Base-by-base conservation (phyloP, 2,888 invertebrate genomes). In the Cephus pulcher region DNA sequence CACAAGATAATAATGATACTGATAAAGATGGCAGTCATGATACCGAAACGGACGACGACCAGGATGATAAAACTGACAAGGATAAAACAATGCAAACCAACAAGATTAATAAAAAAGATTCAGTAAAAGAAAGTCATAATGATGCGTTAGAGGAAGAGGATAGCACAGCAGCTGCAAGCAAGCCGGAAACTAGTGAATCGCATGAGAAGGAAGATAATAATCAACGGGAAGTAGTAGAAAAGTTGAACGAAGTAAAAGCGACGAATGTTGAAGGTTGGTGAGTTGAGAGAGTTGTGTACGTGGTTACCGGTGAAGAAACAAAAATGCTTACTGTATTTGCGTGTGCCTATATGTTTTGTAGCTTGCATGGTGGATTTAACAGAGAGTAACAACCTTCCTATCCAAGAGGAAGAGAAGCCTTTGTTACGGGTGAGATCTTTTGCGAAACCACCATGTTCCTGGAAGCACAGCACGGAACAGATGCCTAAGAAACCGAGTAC, bases 381-480 rank as follows among this genome's bases (percentile, higher is more conserved):
- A 40, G 40, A 40, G 40, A 40, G 40, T 40, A 40, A 23, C 40
- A 2, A 40, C 40, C 40, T 40, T 40, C 2, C 40, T 40, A 34
- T 74, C 34, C 37, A 74, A 33, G 69, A 78, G 69, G 76, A 76
- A 56, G 74, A 73, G 35, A 76, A 40, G 40, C 87, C 88, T 75
- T 23, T 85, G 6, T 74, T 89, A 74, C 86, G 89, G 78, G 84
- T 90, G 34, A 82, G 89, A 56, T 87, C 89, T 12, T 90, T 91
- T 79, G 90, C 90, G 3, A 91, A 89, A 78, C 86, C 86, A 34
- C 88, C 89, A 0, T 84, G 82, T 1, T 88, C 86, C 0, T 90
- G 89, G 89, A 79, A 87, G 32, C 88, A 87, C 74, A 82, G 76
- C 40, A 40, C 2, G 23, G 23, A 40, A 40, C 23, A 40, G 40